Percentiles rank a stretch among this genome's conserved stretches.
Conservation (phyloP, 2,888 invertebrate genomes). For the Eurytoma adleriae region DNA sequence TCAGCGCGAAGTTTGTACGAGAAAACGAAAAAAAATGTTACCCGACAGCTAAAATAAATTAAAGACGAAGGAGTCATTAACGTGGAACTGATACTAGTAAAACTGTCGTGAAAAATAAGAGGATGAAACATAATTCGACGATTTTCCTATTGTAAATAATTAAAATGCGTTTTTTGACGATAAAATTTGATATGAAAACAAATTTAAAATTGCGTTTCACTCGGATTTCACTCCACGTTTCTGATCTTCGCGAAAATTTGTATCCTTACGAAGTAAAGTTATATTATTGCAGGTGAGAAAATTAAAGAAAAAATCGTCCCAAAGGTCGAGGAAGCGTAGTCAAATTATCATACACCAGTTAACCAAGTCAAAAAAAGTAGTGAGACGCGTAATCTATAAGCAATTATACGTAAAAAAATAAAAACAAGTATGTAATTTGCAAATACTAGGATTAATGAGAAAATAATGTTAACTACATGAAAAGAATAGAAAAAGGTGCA, state of each 20-base stretch:
- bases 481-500: conserved; percentile 25
- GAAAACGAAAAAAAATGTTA: conserved; percentile 6
- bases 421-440: conserved; percentile 42
- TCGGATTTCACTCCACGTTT: conserved; percentile 38
- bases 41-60: conserved; percentile 16
- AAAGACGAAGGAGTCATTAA: conserved; percentile 12
- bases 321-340: conserved; percentile 34
- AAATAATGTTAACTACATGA: conserved; percentile 45
- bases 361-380: conserved; percentile 48
- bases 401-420: conserved; percentile 49
- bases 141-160: conserved; percentile 44
- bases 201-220: conserved; percentile 28
- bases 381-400: conserved; percentile 51
- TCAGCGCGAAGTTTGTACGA: conserved; percentile 27
- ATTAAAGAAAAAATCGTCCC: conserved; percentile 26
- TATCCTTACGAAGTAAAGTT: conserved; percentile 44
- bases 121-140: conserved; percentile 14
- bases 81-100: conserved; percentile 37
- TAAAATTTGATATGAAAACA: conserved; percentile 33
- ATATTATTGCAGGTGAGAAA: conserved; percentile 26
- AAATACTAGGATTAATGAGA: conserved; percentile 28
- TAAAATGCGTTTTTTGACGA: conserved; percentile 25
- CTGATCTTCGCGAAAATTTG: conserved; percentile 32
- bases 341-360: conserved; percentile 47
- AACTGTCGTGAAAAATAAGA: conserved; percentile 17